Base-by-base conservation (phyloP, 2,797 vertebrate genomes). In the Anolis apletophallus region DNA sequence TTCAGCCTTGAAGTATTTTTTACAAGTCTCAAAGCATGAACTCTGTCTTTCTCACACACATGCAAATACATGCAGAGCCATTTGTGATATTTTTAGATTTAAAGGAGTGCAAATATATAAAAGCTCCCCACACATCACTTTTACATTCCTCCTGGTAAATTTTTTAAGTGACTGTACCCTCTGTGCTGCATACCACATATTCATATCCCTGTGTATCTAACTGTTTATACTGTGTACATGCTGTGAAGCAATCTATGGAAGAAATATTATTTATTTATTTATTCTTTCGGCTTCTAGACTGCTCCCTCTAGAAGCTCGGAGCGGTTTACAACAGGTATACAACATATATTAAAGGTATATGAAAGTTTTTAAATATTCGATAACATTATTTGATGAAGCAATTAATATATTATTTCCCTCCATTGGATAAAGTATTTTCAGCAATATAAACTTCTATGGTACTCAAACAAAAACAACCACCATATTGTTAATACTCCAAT, bases 61-160 rank as follows among this genome's bases (percentile, higher is more conserved):
- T 0, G 11, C 26, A 77, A 3, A 32, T 17, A 10, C 52, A 77
- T 4, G 34, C 0, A 75, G 1, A 19, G 0, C 23, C 0, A 55
- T 74, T 68, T 76, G 0, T 8, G 80, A 55, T 36, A 73, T 82
- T 81, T 54, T 32, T 9, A 81, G 69, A 34, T 14, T 0, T 2
- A 88, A 61, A 72, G 68, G 34, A 36, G 10, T 75, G 1, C 3
- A 11, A 82, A 59, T 80, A 85, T 29, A 46, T 0, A 81, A 59
- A 74, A 87, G 19, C 40, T 61, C 3, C 50, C 21, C 81, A 0
- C 29, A 13, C 71, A 17, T 55, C 10, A 32, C 3, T 36, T 64
- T 1, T 0, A 46, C 55, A 2, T 46, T 82, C 12, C 36, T 83
- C 19, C 40, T 40, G 50, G 29, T 83, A 12, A 19, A 26, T 34